Base-by-base conservation (phyloP, 1,140 invertebrate species). In the Papilio helenus region DNA sequence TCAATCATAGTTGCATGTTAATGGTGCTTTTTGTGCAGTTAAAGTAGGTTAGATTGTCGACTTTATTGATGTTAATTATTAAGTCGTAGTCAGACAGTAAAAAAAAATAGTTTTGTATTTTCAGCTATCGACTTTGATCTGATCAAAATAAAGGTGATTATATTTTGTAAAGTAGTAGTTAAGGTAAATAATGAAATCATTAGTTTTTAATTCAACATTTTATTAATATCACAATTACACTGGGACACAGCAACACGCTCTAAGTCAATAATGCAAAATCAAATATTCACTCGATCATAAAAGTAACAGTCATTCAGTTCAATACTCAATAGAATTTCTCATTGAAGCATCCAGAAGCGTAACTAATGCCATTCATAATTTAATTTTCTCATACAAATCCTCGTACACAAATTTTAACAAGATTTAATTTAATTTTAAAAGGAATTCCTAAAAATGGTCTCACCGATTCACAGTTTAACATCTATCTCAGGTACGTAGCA, bases 181-280 rank as follows among this genome's bases (percentile, higher is more conserved):
- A 55, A 42, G 20, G 46, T 61, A 26, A 51, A 79, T 78, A 83
- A 81, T 61, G 18, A 49, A n/a, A 39, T 44, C 39, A 16, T 34
- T 49, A 73, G 20, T 68, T 79, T 73, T 82, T 49, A 82, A 44
- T 87, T 88, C 87, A 94, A 93, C 92, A 90, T 91, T 88, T 93
- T 93, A 92, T 92, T 93, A 92, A 93, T 94, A 94, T 94, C 93
- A 94, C 93, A 94, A 91, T 92, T 94, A 92, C 86, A 93, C 91
- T 90, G 88, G 90, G 86, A 92, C 89, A 86, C 86, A 84, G 81
- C 85, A 82, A 77, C 83, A 84, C 85, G 84, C 72, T 84, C 83
- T 88, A 83, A 86, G 83, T 84, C 80, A 89, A 88, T 85, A 88
- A 76, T 86, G 84, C 83, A 83, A 80, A 86, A 86, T 86, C 87